A percentile compares a stretch with the other conserved stretches of the same genome.
Evolutionary conservation across 2,113 vertebrate genomes (phyloP).

Genomic region (Perca flavescens): DNA sequence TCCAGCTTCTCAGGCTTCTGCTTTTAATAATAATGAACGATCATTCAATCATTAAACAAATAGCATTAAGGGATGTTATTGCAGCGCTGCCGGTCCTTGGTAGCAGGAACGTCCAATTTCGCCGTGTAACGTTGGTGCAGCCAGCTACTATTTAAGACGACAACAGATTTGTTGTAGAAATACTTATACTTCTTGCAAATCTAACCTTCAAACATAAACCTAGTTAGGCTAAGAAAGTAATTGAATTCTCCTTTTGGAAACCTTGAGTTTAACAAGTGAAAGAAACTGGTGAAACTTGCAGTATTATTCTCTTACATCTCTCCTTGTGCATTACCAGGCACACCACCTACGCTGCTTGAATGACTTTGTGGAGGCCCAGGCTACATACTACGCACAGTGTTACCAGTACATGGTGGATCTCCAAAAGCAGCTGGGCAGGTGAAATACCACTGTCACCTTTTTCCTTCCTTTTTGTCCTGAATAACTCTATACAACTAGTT

Average conservation of each 20-base stretch:
- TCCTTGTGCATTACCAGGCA: slow-evolving; percentile 82
- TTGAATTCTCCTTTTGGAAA: neutral
- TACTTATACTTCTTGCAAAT: neutral
- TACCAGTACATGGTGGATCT: slow-evolving; percentile 99
- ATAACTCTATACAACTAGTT: neutral
- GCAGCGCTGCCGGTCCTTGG: neutral
- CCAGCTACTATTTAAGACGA: neutral
- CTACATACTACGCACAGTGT: slow-evolving; percentile 97
- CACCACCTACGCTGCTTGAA: slow-evolving; percentile 97
- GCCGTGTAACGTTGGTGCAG: neutral
- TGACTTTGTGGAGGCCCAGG: slow-evolving; percentile 98
- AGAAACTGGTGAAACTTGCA: neutral
- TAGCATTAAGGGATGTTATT: neutral
- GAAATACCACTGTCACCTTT: neutral
- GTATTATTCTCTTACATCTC: neutral
- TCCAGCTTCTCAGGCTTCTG: neutral
- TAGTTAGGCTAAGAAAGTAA: neutral
- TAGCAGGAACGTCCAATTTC: neutral
- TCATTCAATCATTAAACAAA: neutral
- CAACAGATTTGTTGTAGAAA: neutral
- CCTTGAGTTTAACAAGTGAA: neutral
- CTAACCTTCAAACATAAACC: neutral
- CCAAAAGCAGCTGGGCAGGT: slow-evolving; percentile 99
- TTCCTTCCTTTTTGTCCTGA: neutral
- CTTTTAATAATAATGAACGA: neutral